phyloP scores from a whole-genome alignment of 2,113 vertebrate species.

The Boulengeromyrus knoepffleri region DNA sequence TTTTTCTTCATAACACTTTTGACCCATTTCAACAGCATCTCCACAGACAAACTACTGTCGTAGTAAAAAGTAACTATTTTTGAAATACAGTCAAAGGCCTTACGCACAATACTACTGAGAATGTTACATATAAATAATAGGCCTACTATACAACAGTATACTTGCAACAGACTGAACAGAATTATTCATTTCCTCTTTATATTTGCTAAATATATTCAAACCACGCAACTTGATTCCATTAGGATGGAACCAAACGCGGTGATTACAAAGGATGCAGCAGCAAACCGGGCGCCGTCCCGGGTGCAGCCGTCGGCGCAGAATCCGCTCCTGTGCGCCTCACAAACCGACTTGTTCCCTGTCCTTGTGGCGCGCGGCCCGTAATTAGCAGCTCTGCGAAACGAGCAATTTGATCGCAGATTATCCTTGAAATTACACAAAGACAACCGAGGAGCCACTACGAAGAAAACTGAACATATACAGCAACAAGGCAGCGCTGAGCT shows the following conservation, averaged over 20 bases:
- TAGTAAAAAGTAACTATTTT: neutral
- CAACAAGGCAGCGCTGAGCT: neutral
- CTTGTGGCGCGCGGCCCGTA: neutral
- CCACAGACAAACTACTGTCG: neutral
- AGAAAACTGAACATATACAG: neutral
- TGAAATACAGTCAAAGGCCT: neutral
- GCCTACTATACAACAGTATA: neutral
- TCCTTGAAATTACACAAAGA: conserved; percentile 11
- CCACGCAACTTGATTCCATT: neutral
- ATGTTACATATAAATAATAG: neutral
- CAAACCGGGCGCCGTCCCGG: neutral
- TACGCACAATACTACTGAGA: neutral
- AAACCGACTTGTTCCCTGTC: conserved; percentile 34
- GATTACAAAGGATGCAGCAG: neutral
- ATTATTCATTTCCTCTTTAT: neutral
- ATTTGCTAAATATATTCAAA: neutral
- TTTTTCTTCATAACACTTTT: neutral
- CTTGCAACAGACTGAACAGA: neutral
- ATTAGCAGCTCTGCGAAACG: conserved; percentile 30
- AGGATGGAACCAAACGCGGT: neutral
- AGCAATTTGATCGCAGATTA: conserved; percentile 18
- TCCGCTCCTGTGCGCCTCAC: conserved; percentile 44
- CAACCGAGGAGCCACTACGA: neutral
- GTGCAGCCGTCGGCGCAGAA: neutral
- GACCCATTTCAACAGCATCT: neutral